These are phyloP conservation scores for Onychomys arenicola DNA, from an alignment of 2,797 vertebrate genomes.

Conservation along the genomic window DNA sequence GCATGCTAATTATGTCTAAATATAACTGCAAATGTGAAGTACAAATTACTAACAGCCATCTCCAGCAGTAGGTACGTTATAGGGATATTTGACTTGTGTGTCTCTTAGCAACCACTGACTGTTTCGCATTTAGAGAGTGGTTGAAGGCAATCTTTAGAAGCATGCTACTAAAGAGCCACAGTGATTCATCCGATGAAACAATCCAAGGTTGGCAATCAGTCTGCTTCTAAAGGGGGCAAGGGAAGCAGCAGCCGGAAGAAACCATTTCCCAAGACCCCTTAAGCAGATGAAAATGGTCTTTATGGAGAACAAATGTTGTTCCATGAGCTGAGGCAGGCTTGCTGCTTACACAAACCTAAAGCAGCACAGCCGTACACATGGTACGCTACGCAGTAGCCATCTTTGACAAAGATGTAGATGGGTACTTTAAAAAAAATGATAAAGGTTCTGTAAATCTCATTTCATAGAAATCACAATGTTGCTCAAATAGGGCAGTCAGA, in stretches of 20 bases:
- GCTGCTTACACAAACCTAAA: conserved; percentile 42
- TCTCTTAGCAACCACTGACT: conserved; percentile 88
- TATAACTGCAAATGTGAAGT: conserved; percentile 81
- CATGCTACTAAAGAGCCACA: conserved; percentile 68
- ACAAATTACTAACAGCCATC: conserved; percentile 85
- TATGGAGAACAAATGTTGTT: conserved; percentile 12
- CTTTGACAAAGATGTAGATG: conserved; percentile 58
- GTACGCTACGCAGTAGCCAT: neutral
- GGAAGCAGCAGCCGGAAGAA: neutral
- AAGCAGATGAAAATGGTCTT: conserved; percentile 56
- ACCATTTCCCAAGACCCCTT: neutral
- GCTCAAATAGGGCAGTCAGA: conserved; percentile 45
- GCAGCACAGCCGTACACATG: conserved; percentile 8
- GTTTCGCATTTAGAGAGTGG: conserved; percentile 80
- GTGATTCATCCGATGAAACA: conserved; percentile 70
- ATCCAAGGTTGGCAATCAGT: conserved; percentile 55
- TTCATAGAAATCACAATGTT: conserved; percentile 67
- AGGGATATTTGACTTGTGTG: conserved; percentile 81
- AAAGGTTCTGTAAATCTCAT: conserved; percentile 38
- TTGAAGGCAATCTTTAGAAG: conserved; percentile 80
- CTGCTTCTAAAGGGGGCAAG: neutral
- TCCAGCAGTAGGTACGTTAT: conserved; percentile 81
- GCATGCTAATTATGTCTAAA: conserved; percentile 81
- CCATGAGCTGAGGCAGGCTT: neutral
- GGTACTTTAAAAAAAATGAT: conserved; percentile 34